Evolutionary conservation across 2,797 vertebrate genomes (phyloP), one percentile per base, ranked within the genome.

Genomic region (Sarcoramphus papa): DNA sequence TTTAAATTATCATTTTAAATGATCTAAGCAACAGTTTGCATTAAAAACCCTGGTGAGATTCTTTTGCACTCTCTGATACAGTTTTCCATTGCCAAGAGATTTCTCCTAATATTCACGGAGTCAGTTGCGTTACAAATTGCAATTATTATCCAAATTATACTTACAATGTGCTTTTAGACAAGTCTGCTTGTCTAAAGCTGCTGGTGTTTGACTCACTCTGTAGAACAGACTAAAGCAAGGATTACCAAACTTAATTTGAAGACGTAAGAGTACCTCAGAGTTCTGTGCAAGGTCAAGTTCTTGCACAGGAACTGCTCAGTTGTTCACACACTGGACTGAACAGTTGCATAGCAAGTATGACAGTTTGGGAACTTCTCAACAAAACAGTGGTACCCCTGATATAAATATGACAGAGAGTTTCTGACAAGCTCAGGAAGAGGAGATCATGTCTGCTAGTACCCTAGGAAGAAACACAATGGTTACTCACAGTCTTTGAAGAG

Each of bases 131-230:
- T 95, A 93, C 73, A 93, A 95, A 96, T 92, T 92, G 50, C 41
- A 93, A 96, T 91, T 92, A 75, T 86, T 90, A 84, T 45, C 47
- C 40, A 94, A 85, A 84, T 88, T 94, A 90, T 68, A 92, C 28
- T 74, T 93, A 83, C 27, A 43, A 7, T 43, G 14, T 72, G n/a
- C 17, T 90, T 88, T 95, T 57, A 83, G 56, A 83, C 45, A 92
- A 80, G 23, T 68, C 68, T 92, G 20, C 62, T 81, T 73, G 40
- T 88, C 75, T 83, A 88, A 83, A 88, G 28, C 54, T 90, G 54
- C 57, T 78, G 27, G 7, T 72, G 14, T 76, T 96, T 90, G 54
- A 86, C 80, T 86, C 43, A 65, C 17, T 73, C 23, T 63, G n/a
- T 76, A 74, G 27, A 95, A 76, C 1, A 37, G 15, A 63, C 73